These are phyloP conservation scores for Orestias chungarensis DNA, from an alignment of 2,797 vertebrate species.

Conservation along the genomic window DNA sequence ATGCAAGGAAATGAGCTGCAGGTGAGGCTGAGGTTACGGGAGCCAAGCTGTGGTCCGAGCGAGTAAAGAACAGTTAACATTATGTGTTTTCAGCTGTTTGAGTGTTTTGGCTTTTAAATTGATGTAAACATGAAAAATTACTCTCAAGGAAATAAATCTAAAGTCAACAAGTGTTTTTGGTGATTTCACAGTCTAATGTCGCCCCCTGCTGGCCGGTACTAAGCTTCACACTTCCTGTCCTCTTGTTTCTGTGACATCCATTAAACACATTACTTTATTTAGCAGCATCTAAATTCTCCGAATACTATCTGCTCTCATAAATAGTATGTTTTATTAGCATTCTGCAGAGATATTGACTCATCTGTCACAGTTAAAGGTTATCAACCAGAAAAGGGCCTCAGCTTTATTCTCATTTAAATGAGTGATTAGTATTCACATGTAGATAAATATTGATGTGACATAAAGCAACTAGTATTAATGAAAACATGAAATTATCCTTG, in stretches of 20 bases:
- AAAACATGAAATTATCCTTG: not conserved
- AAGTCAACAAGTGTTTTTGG: not conserved
- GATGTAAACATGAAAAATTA: constrained; percentile 3
- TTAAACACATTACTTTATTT: not conserved
- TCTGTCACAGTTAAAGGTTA: too few relatives aligned
- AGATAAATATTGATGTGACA: too few relatives aligned
- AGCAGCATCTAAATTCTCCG: too few relatives aligned
- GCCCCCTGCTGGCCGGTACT: constrained; percentile 66
- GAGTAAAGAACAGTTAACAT: constrained; percentile 15
- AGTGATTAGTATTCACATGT: too few relatives aligned
- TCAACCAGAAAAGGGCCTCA: too few relatives aligned
- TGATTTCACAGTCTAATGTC: constrained; percentile 58
- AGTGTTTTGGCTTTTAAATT: not conserved
- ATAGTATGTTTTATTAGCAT: too few relatives aligned
- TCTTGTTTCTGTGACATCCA: not conserved
- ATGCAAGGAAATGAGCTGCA: constrained; percentile 71
- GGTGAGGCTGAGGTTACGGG: constrained; percentile 59
- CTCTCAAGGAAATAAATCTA: constrained; percentile 3
- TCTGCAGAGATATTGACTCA: too few relatives aligned
- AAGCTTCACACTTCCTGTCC: not conserved
- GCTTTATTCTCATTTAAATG: too few relatives aligned
- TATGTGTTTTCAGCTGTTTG: not conserved
- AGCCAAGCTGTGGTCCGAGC: constrained; percentile 26
- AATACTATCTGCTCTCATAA: too few relatives aligned
- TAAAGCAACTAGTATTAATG: too few relatives aligned